Conservation (phyloP, 2,888 invertebrate genomes). For the Dinocampus coccinellae region DNA sequence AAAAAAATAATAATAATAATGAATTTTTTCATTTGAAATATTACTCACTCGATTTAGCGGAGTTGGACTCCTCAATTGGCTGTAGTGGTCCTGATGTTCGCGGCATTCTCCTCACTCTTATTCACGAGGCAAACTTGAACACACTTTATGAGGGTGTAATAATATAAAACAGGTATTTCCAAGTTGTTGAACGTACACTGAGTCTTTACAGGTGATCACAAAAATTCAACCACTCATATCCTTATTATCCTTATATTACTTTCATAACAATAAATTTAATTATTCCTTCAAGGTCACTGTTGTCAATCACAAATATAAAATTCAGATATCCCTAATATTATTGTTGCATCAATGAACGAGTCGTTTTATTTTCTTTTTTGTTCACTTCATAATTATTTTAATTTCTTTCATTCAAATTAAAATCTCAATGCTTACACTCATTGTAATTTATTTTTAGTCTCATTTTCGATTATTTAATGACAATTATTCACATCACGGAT, state of each 20-base stretch:
- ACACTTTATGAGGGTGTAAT: slow-evolving; percentile 21
- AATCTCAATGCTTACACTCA: no score
- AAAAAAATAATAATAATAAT: no score
- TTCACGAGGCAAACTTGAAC: not conserved
- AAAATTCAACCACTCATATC: slow-evolving; percentile 7
- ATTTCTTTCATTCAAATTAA: no score
- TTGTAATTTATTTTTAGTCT: no score
- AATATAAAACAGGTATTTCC: slow-evolving; percentile 26
- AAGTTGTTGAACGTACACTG: slow-evolving; percentile 22
- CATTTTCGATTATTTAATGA: no score
- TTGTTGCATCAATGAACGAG: no score
- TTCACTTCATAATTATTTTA: no score
- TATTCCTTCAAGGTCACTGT: no score
- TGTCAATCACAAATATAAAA: not conserved
- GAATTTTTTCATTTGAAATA: not conserved
- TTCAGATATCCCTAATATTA: no score
- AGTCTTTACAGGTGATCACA: slow-evolving; percentile 9
- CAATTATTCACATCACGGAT: no score
- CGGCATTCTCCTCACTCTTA: slow-evolving; percentile 50
- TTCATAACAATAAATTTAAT: no score
- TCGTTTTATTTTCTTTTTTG: no score
- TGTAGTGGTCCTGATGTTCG: slow-evolving; percentile 55
- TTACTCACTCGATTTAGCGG: slow-evolving; percentile 55
- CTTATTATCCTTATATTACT: not conserved
- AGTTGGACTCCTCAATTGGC: slow-evolving; percentile 62